Conservation (phyloP, 2,113 vertebrate genomes). For the Cyanoramphus novaezelandiae region DNA sequence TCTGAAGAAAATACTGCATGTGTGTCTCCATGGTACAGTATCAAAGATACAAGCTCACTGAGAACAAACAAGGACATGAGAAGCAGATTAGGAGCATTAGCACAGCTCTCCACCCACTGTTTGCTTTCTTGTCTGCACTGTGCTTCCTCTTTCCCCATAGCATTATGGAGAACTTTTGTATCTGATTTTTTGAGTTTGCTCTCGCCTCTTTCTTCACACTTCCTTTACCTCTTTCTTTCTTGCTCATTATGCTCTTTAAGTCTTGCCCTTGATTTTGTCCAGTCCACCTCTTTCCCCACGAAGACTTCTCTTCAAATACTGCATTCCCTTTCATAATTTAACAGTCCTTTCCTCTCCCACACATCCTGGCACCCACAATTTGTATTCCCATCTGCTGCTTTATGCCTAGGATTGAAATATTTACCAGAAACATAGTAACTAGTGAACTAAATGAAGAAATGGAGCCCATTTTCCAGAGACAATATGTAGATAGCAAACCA, state of each 20-base stretch:
- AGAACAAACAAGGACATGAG: conserved; percentile 41
- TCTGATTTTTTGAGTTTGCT: neutral
- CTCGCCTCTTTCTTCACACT: neutral
- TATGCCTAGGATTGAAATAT: conserved; percentile 66
- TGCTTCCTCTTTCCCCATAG: neutral
- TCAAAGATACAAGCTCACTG: neutral
- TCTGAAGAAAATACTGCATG: neutral
- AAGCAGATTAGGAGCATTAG: conserved; percentile 49
- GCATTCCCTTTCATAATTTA: conserved; percentile 32
- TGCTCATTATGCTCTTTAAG: neutral
- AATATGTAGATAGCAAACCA: conserved; percentile 24
- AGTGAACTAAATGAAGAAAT: conserved; percentile 67
- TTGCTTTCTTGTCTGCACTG: neutral
- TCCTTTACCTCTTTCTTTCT: neutral
- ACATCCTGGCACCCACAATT: conserved; percentile 64
- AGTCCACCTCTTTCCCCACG: neutral
- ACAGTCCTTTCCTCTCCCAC: conserved; percentile 64
- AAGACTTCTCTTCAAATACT: neutral
- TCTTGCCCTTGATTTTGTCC: neutral
- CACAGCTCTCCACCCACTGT: conserved; percentile 52
- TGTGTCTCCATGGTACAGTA: conserved; percentile 1
- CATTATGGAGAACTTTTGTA: neutral
- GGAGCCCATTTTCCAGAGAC: conserved; percentile 48
- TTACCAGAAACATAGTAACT: conserved; percentile 69
- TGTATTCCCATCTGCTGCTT: conserved; percentile 69